phyloP scores from a whole-genome alignment of 2,113 vertebrate species.

The Pelobates fuscus region DNA sequence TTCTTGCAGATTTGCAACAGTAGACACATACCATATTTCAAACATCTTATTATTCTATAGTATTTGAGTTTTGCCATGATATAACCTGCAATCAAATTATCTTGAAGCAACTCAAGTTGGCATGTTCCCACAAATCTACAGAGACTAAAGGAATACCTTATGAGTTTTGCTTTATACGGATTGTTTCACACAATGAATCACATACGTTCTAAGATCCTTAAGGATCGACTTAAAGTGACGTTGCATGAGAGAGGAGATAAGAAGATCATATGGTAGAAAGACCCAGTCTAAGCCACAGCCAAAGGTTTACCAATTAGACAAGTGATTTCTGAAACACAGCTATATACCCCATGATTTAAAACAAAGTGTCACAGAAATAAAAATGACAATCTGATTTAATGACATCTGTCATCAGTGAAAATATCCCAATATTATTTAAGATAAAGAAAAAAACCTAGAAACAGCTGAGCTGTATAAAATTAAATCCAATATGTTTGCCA shows the following conservation, averaged over 20 bases:
- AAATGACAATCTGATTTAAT: no score
- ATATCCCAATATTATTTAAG: no score
- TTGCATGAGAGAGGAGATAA: constrained; percentile 69
- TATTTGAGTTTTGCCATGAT: background rate
- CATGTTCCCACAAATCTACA: background rate
- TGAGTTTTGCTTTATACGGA: no score
- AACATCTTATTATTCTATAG: constrained; percentile 64
- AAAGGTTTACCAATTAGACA: constrained; percentile 60
- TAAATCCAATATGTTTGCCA: background rate
- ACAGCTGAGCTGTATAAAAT: no score
- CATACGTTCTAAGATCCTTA: constrained; percentile 36
- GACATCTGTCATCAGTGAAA: no score
- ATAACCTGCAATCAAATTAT: background rate
- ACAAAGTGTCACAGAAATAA: no score
- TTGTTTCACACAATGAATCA: no score
- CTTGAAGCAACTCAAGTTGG: background rate
- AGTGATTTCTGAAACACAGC: constrained; percentile 15
- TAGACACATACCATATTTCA: constrained; percentile 84
- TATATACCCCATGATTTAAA: no score
- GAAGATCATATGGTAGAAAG: constrained; percentile 78
- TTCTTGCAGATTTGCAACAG: constrained; percentile 82
- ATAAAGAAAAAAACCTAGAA: no score
- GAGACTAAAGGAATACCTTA: background rate
- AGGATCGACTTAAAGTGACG: constrained; percentile 57
- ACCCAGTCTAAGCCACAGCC: constrained; percentile 73